Evolutionary conservation across 2,888 invertebrate genomes (phyloP).

Genomic region (Helobdella robusta): DNA sequence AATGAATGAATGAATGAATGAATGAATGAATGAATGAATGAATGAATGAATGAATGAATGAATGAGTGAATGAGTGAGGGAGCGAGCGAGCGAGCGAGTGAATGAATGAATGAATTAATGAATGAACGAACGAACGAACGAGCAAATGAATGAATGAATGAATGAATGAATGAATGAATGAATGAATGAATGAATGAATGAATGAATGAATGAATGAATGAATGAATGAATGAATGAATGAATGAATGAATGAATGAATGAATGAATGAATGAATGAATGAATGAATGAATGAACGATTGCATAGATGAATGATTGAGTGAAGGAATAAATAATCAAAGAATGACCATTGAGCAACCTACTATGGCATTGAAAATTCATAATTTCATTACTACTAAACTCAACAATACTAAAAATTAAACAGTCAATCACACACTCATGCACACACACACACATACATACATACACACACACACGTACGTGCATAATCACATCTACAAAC

Average conservation of each 20-base stretch:
- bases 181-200: constrained; percentile 3
- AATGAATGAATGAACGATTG: not conserved
- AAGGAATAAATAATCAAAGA: not conserved
- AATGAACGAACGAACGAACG: constrained; percentile 4
- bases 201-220: constrained; percentile 3
- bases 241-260: constrained; percentile 3
- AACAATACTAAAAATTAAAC: no score
- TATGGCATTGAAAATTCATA: no score
- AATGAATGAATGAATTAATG: not conserved
- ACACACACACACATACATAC: no score
- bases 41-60: constrained; percentile 3
- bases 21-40: constrained; percentile 3
- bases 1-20: constrained; percentile 3
- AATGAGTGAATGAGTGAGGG: constrained; percentile 1
- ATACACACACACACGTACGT: no score
- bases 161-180: constrained; percentile 3
- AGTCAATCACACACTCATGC: no score
- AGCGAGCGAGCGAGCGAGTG: constrained; percentile 4
- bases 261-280: constrained; percentile 3
- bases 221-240: constrained; percentile 3
- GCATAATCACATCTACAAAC: no score
- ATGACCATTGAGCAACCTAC: no score
- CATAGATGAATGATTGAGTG: not conserved
- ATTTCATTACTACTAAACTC: no score
- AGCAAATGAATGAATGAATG: constrained; percentile 3